Evolutionary conservation across 2,888 invertebrate genomes (phyloP).

Genomic region (Eupeodes latifasciatus): DNA sequence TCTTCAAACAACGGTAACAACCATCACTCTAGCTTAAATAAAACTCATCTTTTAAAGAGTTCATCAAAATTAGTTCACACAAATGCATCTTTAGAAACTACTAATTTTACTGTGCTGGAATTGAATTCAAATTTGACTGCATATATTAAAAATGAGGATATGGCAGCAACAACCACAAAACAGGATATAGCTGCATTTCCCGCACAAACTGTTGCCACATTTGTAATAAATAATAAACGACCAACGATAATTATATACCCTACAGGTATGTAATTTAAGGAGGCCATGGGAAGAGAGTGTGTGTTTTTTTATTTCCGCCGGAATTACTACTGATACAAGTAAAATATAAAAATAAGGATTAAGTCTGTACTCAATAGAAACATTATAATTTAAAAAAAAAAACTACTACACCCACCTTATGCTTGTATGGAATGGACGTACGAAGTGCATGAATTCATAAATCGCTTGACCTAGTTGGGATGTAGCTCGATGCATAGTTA

Average conservation of each 20-base stretch:
- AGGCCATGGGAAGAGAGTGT: too few relatives aligned
- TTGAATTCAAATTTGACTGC: conserved; percentile 29
- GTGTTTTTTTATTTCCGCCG: too few relatives aligned
- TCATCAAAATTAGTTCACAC: background rate
- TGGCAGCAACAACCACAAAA: conserved; percentile 61
- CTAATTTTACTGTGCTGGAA: conserved; percentile 7
- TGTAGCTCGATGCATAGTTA: too few relatives aligned
- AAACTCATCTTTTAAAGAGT: background rate
- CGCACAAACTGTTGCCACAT: conserved; percentile 82
- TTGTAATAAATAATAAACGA: conserved; percentile 87
- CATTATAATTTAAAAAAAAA: too few relatives aligned
- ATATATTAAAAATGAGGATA: conserved; percentile 58
- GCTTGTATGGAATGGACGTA: too few relatives aligned
- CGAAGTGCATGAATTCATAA: too few relatives aligned
- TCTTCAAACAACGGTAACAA: conserved; percentile 21
- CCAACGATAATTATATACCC: conserved; percentile 90
- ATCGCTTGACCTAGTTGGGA: too few relatives aligned
- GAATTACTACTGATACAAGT: too few relatives aligned
- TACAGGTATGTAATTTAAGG: conserved; percentile 85
- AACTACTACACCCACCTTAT: too few relatives aligned
- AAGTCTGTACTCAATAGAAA: too few relatives aligned
- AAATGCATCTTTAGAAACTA: conserved; percentile 2
- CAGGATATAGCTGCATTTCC: conserved; percentile 79
- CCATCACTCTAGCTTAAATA: background rate
- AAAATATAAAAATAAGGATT: too few relatives aligned